Evolutionary conservation across 2,888 invertebrate genomes (phyloP), one percentile per base, ranked within the genome.

Genomic region (Yponomeuta evonymella): DNA sequence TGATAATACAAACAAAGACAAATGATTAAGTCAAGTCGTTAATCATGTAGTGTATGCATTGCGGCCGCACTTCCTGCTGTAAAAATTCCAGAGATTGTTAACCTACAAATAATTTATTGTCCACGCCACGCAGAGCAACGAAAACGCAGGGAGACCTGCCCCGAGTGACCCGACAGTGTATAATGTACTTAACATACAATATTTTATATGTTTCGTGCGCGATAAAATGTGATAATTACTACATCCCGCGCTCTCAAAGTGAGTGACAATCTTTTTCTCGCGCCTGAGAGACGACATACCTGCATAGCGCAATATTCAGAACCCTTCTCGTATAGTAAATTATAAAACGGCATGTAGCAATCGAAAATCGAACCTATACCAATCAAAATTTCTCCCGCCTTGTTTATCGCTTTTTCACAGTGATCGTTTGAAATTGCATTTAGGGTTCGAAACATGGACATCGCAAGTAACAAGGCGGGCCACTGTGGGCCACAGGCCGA

Each of bases 1-100:
- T 88, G 86, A 90, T 89, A 89, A 89, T 87, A 86, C 83, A 87
- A 85, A 88, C 88, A 86, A 84, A 86, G 84, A 87, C 84, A 83
- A 85, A 87, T 85, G 83, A 87, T 86, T 84, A 85, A 82, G 79
- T 78, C 74, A 79, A 82, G 84, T 84, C 86, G 83, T 88, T 87
- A 84, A 86, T 89, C 86, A 85, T 84, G 80, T 81, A 68, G 68
- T 72, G 79, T 79, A 77, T 77, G 78, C 79, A 83, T 6, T 85
- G 84, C 83, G 83, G 84, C 80, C 79, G 79, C 78, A 78, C 76
- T 80, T 84, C 81, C 80, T 80, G 80, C 76, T 77, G 77, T 78
- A 78, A 77, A 81, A 72, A 73, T 70, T 74, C 48, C 29, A 33
- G 58, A 71, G 67, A 67, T 43, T 48, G 71, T 62, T 65, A 43